Evolutionary conservation across 2,113 vertebrate species (phyloP), one percentile per base, ranked within the genome.

Genomic region (Periophthalmus modestus): DNA sequence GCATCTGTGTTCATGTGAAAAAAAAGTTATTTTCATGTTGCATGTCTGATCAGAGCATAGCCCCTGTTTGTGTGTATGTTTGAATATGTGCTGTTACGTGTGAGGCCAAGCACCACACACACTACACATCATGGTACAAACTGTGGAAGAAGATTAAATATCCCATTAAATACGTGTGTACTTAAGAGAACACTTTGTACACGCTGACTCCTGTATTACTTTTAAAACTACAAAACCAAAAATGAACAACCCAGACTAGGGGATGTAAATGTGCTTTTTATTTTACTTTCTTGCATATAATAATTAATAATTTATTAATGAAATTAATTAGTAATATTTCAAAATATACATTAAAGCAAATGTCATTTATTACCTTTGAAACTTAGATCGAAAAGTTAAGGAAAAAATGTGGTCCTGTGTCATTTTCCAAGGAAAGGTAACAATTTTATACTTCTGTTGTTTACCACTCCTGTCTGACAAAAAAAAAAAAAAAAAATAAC

Each of bases 1-100:
- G 86, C 91, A 92, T 91, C 74, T 81, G 89, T 92, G 88, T 91
- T 91, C 87, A 90, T 90, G 89, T 92, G 86, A 83, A 82, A 87
- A 85, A 82, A 74, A 52, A 66, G 67, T 82, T 85, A 67, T 88
- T 79, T 81, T 87, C 78, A 87, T 91, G 88, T 91, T 87, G 89
- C 91, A 92, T 92, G 89, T 84, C 88, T 80, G 87, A 89, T 82
- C 84, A 89, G 85, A 83, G 75, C 83, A 77, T 68, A 87, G 85
- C 84, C 86, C 83, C 77, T 80, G 85, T 89, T 78, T 89, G 71
- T 73, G 74, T 71, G 75, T 77, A 54, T 73, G 73, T 66, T 33
- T 61, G 65, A 50, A 28, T 70, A 57, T 73, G 66, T 55, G 13
- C 57, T 79, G 77, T 70, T 19, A 9, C 66, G 23, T 66, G 68